Evolutionary conservation across 2,888 invertebrate species (phyloP).

Genomic region (Trisateles emortualis): DNA sequence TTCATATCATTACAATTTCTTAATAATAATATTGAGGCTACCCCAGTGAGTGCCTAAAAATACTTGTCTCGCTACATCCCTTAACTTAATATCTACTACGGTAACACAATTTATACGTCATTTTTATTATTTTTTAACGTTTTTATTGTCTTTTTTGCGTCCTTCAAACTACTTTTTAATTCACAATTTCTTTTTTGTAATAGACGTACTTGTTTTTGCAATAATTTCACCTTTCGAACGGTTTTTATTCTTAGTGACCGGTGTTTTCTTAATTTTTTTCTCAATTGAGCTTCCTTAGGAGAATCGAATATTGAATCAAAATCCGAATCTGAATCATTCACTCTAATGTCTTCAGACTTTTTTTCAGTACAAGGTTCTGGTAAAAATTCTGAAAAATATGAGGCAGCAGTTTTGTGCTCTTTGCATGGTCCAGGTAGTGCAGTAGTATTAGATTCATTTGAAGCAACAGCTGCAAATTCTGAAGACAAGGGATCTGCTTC

Average conservation of each 20-base stretch:
- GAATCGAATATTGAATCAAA: slow-evolving; percentile 9
- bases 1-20: no score
- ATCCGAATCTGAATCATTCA: neutral
- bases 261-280: neutral
- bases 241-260: neutral
- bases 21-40: no score
- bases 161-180: neutral
- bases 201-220: slow-evolving; percentile 2
- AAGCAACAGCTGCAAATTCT: neutral
- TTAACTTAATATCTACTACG: neutral
- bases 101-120: neutral
- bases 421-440: no score
- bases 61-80: no score
- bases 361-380: neutral
- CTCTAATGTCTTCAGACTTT: neutral
- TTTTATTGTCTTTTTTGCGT: no score
- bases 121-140: no score
- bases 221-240: neutral
- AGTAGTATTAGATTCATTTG: neutral
- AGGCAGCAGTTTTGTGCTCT: neutral
- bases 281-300: slow-evolving; percentile 1
- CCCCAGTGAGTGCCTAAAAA: no score
- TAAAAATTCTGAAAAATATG: neutral
- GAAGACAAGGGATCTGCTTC: no score
- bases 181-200: slow-evolving; percentile 2